Evolutionary conservation across 2,113 vertebrate species (phyloP).

Genomic region (Nothoprocta pentlandii): DNA sequence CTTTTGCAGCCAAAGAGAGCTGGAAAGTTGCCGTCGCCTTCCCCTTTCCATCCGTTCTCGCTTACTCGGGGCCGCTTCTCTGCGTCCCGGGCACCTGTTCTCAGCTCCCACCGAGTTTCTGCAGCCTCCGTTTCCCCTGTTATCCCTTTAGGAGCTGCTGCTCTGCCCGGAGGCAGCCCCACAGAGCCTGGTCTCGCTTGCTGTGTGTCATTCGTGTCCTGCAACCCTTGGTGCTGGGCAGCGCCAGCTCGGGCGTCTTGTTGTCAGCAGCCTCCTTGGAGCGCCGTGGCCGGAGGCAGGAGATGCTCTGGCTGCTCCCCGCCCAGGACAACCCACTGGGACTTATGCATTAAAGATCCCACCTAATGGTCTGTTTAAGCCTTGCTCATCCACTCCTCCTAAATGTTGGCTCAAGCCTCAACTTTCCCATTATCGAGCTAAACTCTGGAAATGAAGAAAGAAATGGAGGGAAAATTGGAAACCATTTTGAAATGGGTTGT

Average conservation of each 20-base stretch:
- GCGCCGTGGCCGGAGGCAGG: not conserved
- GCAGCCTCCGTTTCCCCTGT: not conserved
- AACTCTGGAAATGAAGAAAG: not conserved
- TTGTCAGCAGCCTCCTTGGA: not conserved
- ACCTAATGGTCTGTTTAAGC: not conserved
- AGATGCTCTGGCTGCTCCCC: not conserved
- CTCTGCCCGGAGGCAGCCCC: not conserved
- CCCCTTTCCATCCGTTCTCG: not conserved
- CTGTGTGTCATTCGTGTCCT: not conserved
- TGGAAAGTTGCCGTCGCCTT: not conserved
- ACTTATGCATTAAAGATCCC: not conserved
- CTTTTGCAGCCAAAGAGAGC: not conserved
- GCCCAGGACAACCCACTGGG: not conserved
- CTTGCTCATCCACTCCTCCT: not conserved
- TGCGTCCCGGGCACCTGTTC: not conserved
- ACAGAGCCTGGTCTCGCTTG: not conserved
- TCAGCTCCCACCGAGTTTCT: not conserved
- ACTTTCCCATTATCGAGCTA: not conserved
- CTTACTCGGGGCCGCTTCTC: not conserved
- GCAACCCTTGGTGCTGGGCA: not conserved
- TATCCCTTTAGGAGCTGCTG: constrained; percentile 4
- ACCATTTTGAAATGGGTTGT: not conserved
- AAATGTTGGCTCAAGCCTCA: not conserved
- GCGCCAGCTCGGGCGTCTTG: not conserved
- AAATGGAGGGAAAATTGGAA: not conserved